phyloP scores from a whole-genome alignment of 2,113 vertebrate species.

The Prunella fulvescens region DNA sequence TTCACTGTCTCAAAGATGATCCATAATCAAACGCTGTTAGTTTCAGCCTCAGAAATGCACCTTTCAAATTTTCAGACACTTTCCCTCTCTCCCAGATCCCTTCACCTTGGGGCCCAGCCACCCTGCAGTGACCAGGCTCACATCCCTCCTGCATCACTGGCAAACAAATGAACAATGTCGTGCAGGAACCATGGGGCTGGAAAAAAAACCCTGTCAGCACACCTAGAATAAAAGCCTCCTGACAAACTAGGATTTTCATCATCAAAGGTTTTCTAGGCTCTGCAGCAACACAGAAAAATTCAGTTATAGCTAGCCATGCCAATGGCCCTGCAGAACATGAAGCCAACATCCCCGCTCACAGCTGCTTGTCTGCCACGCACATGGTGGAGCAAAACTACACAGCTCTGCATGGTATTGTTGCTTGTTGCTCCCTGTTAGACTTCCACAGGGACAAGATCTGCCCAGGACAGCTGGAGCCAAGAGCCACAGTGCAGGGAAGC shows the following conservation, averaged over 20 bases:
- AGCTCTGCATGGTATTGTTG: accelerated
- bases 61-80: background rate
- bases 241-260: background rate
- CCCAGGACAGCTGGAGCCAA: accelerated
- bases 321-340: background rate
- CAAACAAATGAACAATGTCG: accelerated
- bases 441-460: background rate
- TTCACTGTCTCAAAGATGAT: background rate
- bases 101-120: background rate
- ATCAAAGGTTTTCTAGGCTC: background rate
- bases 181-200: background rate
- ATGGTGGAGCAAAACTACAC: background rate
- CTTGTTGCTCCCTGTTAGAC: background rate
- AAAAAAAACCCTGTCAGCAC: background rate
- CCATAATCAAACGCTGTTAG: background rate
- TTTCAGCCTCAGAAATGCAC: background rate
- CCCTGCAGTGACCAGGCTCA: accelerated
- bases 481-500: background rate
- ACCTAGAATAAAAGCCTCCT: background rate
- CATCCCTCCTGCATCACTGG: accelerated
- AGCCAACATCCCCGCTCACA: background rate
- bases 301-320: accelerated
- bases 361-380: background rate
- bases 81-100: background rate
- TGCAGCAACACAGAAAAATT: background rate